Percentiles rank a stretch among this genome's conserved stretches.
phyloP scores from a whole-genome alignment of 2,797 vertebrate species.

The Poeciliopsis gracilis region DNA sequence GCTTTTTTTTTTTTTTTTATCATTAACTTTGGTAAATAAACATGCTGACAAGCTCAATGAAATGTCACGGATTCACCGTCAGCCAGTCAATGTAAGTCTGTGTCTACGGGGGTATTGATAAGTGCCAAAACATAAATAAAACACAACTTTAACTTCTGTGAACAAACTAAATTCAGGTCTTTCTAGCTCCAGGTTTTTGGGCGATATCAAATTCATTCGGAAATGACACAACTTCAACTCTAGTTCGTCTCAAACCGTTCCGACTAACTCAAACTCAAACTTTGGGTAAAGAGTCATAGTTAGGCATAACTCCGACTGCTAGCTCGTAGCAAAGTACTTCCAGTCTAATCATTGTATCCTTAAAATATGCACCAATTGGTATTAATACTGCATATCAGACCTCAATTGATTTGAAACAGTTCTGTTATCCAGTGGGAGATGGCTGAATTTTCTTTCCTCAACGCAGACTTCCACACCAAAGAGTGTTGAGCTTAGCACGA shows the following conservation, averaged over 20 bases:
- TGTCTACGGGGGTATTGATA: not conserved
- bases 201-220: not conserved
- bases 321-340: not conserved
- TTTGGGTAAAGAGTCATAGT: not conserved
- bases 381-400: not conserved
- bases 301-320: not conserved
- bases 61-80: not conserved
- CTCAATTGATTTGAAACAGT: not conserved
- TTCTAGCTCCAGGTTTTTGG: not conserved
- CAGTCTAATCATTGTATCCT: not conserved
- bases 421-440: not conserved
- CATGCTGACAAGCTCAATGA: slow-evolving; percentile 14
- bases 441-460: not conserved
- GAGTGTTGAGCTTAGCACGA: not conserved
- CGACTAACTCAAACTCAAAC: not conserved
- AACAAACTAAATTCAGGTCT: not conserved
- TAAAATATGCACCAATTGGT: not conserved
- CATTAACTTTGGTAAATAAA: slow-evolving; percentile 26
- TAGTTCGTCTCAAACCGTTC: not conserved
- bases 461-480: not conserved
- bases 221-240: not conserved
- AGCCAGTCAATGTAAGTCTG: not conserved
- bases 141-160: not conserved
- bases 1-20: slow-evolving; percentile 11
- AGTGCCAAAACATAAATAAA: not conserved